Conservation (phyloP, 2,797 vertebrate species). For the Vultur gryphus region DNA sequence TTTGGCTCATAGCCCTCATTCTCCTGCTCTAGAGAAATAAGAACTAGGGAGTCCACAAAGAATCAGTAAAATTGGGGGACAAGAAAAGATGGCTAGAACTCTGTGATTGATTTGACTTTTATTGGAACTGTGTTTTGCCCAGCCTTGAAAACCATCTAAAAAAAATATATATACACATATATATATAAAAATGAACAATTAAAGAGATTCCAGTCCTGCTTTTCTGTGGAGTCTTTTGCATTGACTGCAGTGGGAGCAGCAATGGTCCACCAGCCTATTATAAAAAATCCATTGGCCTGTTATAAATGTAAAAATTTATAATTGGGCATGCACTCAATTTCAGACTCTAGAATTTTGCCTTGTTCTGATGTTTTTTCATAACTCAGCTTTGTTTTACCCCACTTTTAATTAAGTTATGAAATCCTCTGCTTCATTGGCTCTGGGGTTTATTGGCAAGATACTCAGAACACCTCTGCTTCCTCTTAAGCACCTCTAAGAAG, state of each 20-base stretch:
- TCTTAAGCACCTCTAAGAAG: neutral
- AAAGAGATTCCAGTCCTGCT: neutral
- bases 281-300: neutral
- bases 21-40: neutral
- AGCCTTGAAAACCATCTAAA: neutral
- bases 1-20: conserved; percentile 1
- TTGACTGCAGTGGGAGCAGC: neutral
- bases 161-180: accelerated
- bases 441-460: neutral
- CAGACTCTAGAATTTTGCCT: neutral
- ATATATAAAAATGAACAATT: neutral
- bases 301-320: neutral
- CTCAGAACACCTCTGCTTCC: neutral
- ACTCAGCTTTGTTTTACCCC: neutral
- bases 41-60: neutral
- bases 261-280: neutral
- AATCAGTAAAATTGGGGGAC: neutral
- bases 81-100: neutral
- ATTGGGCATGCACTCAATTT: neutral
- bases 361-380: neutral
- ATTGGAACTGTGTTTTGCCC: neutral
- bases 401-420: neutral
- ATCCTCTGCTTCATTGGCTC: neutral
- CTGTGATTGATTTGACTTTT: neutral
- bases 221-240: neutral